These are phyloP conservation scores for Tetheella fluctuosa DNA, from an alignment of 2,888 invertebrate species.

Conservation along the genomic window DNA sequence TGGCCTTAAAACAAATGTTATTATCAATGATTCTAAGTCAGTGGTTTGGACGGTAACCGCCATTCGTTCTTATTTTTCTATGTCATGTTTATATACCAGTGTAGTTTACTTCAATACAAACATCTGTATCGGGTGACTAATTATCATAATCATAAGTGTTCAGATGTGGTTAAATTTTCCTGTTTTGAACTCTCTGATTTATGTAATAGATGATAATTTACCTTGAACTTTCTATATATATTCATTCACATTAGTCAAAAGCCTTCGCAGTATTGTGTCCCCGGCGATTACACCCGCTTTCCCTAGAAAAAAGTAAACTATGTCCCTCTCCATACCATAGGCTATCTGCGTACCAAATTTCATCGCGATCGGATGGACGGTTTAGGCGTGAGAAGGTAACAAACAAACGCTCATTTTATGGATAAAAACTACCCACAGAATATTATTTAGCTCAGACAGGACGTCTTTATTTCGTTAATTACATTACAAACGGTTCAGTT, in stretches of 20 bases:
- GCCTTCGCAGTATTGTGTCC: too few relatives aligned
- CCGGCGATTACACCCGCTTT: too few relatives aligned
- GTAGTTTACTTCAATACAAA: background rate
- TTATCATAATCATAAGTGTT: background rate
- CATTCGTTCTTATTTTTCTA: background rate
- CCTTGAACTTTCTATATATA: background rate
- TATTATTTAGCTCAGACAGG: too few relatives aligned
- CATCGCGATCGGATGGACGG: too few relatives aligned
- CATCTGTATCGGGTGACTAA: background rate
- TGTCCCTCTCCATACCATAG: too few relatives aligned
- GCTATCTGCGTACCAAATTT: too few relatives aligned
- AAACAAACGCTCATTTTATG: too few relatives aligned
- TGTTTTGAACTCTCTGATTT: background rate
- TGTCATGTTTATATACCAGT: background rate
- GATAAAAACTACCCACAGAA: too few relatives aligned
- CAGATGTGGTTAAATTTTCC: background rate
- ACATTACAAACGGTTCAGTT: background rate
- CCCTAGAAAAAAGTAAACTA: too few relatives aligned
- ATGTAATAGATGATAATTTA: background rate
- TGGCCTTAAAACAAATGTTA: conserved; percentile 3
- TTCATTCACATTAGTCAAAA: too few relatives aligned
- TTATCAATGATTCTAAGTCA: conserved; percentile 1
- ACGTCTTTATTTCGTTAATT: too few relatives aligned
- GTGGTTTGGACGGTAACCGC: conserved; percentile 10
- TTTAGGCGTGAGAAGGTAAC: too few relatives aligned